Percentiles rank a stretch among this genome's conserved stretches.
Conservation (phyloP, 2,888 invertebrate species). For the Caenorhabditis imperialis region DNA sequence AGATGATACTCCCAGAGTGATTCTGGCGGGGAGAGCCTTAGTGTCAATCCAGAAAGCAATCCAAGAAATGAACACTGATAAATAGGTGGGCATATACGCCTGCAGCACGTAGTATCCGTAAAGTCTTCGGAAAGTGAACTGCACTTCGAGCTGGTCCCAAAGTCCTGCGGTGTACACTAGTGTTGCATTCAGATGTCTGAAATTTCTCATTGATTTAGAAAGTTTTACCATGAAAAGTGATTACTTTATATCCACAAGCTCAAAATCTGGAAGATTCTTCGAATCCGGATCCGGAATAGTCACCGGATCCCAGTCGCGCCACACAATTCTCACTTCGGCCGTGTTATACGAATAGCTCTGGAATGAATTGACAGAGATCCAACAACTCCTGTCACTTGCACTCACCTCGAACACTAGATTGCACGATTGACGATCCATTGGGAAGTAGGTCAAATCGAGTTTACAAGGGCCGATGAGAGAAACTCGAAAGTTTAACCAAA, state of each 20-base stretch:
- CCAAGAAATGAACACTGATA: conserved; percentile 78
- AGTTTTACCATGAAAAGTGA: too few species aligned
- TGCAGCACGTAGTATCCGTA: conserved; percentile 78
- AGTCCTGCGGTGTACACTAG: conserved; percentile 77
- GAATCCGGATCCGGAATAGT: conserved; percentile 76
- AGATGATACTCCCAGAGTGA: conserved; percentile 76
- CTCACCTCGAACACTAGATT: conserved; percentile 76
- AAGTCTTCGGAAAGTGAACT: conserved; percentile 75
- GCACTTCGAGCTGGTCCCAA: conserved; percentile 78
- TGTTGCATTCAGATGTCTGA: conserved; percentile 70
- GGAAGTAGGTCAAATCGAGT: conserved; percentile 75
- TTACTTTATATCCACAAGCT: conserved; percentile 68
- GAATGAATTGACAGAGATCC: conserved; percentile 40
- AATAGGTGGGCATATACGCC: conserved; percentile 78
- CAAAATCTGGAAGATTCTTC: conserved; percentile 77
- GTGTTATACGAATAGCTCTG: conserved; percentile 78
- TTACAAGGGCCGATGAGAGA: conserved; percentile 75
- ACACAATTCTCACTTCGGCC: conserved; percentile 77
- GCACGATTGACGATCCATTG: conserved; percentile 78
- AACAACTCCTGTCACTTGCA: neutral
- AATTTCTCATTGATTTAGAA: conserved; percentile 10
- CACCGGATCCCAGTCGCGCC: conserved; percentile 77
- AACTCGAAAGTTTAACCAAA: conserved; percentile 75
- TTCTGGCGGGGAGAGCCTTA: conserved; percentile 77
- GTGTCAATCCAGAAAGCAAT: conserved; percentile 79